phyloP scores from a whole-genome alignment of 2,888 invertebrate genomes.

The Pycnomerus fuliginosus region DNA sequence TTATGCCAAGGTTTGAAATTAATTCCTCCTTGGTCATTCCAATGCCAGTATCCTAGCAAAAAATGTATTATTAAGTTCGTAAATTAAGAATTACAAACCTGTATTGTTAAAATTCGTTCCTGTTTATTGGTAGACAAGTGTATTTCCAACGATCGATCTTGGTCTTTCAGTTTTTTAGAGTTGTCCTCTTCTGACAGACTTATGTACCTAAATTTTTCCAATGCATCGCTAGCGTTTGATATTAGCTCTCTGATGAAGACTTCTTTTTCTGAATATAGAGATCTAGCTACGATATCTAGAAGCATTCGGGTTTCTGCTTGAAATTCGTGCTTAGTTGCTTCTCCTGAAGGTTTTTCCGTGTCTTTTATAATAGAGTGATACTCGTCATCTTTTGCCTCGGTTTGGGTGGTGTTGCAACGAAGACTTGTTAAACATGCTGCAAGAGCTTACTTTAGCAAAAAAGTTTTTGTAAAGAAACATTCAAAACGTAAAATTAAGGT shows the following conservation, averaged over 20 bases:
- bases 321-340: slow-evolving; percentile 76
- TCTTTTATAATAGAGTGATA: slow-evolving; percentile 63
- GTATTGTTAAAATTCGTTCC: slow-evolving; percentile 78
- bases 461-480: no score
- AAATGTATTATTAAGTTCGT: slow-evolving; percentile 5
- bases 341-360: slow-evolving; percentile 61
- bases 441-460: no score
- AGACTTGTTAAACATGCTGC: no score
- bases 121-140: slow-evolving; percentile 87
- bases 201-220: slow-evolving; percentile 89
- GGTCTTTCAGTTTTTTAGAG: slow-evolving; percentile 54
- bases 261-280: slow-evolving; percentile 96
- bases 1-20: slow-evolving; percentile 88
- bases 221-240: slow-evolving; percentile 95
- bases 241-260: slow-evolving; percentile 95
- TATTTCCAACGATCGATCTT: slow-evolving; percentile 78
- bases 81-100: slow-evolving; percentile 57
- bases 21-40: slow-evolving; percentile 95
- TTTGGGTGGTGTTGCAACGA: slow-evolving; percentile 33
- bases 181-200: slow-evolving; percentile 59
- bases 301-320: slow-evolving; percentile 96
- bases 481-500: no score
- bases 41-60: slow-evolving; percentile 81
- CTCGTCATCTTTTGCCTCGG: slow-evolving; percentile 50
- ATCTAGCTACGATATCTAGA: slow-evolving; percentile 94